These are phyloP conservation scores for Aphrophora alni DNA, from an alignment of 2,888 invertebrate genomes.

Conservation along the genomic window DNA sequence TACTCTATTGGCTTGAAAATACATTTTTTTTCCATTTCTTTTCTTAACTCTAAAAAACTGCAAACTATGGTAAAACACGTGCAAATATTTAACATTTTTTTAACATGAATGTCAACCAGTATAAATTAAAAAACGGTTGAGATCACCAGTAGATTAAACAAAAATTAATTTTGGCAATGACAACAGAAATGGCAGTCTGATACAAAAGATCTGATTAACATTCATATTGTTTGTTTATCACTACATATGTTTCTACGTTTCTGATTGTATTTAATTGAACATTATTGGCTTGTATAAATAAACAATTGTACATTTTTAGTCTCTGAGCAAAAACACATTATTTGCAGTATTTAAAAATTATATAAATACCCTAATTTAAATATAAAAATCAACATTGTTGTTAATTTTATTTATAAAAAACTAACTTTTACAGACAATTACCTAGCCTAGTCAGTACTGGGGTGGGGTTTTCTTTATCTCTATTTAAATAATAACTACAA, in stretches of 20 bases:
- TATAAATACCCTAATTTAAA: slow-evolving; percentile 12
- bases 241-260: slow-evolving; percentile 2
- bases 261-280: slow-evolving; percentile 7
- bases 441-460: slow-evolving; percentile 43
- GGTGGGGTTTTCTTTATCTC: slow-evolving; percentile 12
- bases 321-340: slow-evolving; percentile 9
- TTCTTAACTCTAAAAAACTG: background rate
- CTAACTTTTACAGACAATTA: slow-evolving; percentile 35
- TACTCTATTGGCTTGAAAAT: slow-evolving; percentile 37
- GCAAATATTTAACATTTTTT: slow-evolving; percentile 4
- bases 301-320: background rate
- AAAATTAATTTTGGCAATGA: background rate
- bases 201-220: background rate
- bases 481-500: slow-evolving; percentile 21
- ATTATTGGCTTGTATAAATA: slow-evolving; percentile 6
- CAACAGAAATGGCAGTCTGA: background rate
- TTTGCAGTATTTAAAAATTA: background rate
- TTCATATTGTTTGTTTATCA: background rate
- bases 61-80: background rate
- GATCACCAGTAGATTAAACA: background rate
- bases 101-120: background rate
- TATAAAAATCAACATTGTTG: slow-evolving; percentile 34
- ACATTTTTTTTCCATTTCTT: background rate
- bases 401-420: slow-evolving; percentile 28
- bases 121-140: background rate